Base-by-base conservation (phyloP, 2,888 invertebrate species). In the Bibio marci region DNA sequence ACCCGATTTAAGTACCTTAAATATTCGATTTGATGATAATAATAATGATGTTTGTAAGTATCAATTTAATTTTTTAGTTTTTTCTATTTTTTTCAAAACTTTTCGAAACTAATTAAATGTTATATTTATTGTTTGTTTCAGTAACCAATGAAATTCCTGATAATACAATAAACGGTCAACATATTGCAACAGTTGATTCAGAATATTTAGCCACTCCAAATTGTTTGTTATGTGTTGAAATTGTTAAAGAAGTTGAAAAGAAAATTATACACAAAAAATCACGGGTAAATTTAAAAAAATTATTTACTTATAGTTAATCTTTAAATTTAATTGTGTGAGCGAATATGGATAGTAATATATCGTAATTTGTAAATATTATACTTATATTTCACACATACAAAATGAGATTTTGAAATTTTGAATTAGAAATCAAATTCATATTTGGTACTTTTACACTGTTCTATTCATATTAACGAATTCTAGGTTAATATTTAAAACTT, bases 81-180 rank as follows among this genome's bases (percentile, higher is more conserved):
- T 17, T 26, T 33, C 31, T 34, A 1, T 39, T 31, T 14, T 18
- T 10, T 30, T 14, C 11, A n/a, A n/a, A n/a, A n/a, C n/a, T n/a
- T n/a, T n/a, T n/a, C n/a, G n/a, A n/a, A n/a, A 26, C 10, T 38
- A 8, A 17, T 27, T 32, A 4, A 5, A 12, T 37, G 22, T 39
- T 12, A n/a, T 34, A 27, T 30, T 34, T 45, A 33, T 41, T 36
- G 6, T 36, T 40, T 52, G 51, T 56, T 58, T 17, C 54, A 79
- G 78, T 69, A 52, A 77, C 78, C 7, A 80, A 80, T 58, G 73
- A 75, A 52, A 80, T 80, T 51, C 70, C 71, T 28, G 71, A 76
- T 52, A 50, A 67, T 53, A 74, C 73, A 1, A 57, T 65, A 31
- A 69, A 71, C 52, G 73, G 74, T 0, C 59, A 63, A 32, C 54